Evolutionary conservation across 2,888 invertebrate species (phyloP), one percentile per base, ranked within the genome.

Genomic region (Atethmia centrago): DNA sequence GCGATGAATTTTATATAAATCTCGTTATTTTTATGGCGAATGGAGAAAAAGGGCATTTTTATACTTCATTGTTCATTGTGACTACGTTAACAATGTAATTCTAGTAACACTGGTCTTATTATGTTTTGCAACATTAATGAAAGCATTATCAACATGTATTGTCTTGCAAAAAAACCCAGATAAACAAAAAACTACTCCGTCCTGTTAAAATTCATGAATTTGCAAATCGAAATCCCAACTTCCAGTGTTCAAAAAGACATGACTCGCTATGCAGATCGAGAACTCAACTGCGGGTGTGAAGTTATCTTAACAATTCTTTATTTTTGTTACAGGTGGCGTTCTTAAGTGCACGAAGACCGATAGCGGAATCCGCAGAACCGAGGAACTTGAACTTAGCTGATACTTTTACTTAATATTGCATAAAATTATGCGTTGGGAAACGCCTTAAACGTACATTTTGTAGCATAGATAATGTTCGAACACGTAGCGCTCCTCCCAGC

Each of bases 301-400:
- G 3, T 69, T n/a, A 19, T 68, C 0, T 64, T 80, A 76, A 82
- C 68, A 65, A 56, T n/a, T 42, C 3, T 55, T 53, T 82, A 82
- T 82, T 79, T 86, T 92, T 88, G 91, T 95, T 95, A 2, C 91
- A 96, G 96, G 96, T 96, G 96, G 96, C 95, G 95, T 92, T 96
- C 95, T 70, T 96, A 96, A 89, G 64, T 74, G 90, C 88, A 92
- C 91, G 90, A 87, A 71, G 86, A 89, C 88, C 87, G 90, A 89
- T 81, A 88, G 89, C 89, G 85, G 86, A 86, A 85, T 87, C 85
- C 87, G 88, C 88, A 75, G 62, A 73, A 82, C 80, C 79, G 79
- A 82, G 79, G 83, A 86, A 86, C 82, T 64, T 77, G 83, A 82
- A 82, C 84, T 83, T 81, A 86, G 81, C 86, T 89, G 62, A 86